Conservation (phyloP, 1,140 invertebrate genomes). For the Achroia grisella region DNA sequence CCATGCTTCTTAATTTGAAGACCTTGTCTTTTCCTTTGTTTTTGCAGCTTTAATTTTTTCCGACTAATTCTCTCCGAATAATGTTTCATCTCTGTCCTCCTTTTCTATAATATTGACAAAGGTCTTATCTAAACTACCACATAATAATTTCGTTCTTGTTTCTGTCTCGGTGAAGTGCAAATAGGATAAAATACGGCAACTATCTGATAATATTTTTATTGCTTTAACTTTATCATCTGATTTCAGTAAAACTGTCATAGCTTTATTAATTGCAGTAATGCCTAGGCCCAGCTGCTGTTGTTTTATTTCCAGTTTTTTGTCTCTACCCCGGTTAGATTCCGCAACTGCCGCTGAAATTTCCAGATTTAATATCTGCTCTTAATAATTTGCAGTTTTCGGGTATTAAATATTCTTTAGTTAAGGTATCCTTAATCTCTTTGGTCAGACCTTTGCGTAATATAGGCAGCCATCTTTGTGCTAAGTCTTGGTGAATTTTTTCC, state of each 20-base stretch:
- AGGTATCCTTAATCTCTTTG: background rate
- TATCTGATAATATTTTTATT: background rate
- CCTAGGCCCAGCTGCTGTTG: slow-evolving; percentile 1
- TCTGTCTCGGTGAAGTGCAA: background rate
- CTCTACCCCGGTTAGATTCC: background rate
- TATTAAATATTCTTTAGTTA: slow-evolving; percentile 2
- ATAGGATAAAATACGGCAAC: background rate
- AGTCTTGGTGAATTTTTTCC: background rate
- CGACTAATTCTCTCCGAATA: slow-evolving; percentile 1
- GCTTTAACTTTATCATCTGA: background rate
- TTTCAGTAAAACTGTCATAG: background rate
- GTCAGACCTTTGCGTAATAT: background rate
- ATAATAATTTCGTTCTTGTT: background rate
- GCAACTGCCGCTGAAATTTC: slow-evolving; percentile 5
- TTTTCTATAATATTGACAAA: background rate
- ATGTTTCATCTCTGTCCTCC: background rate
- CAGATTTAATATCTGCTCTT: slow-evolving; percentile 1
- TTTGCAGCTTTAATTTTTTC: slow-evolving; percentile 6
- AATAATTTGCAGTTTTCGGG: slow-evolving; percentile 2
- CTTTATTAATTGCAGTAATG: slow-evolving; percentile 3
- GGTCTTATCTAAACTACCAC: background rate
- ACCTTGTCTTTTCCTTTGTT: background rate
- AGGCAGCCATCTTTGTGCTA: background rate
- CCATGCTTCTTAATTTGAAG: slow-evolving; percentile 18
- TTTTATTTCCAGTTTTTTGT: background rate